phyloP scores from a whole-genome alignment of 92 coral and sea anemone species.

The Epizoanthus rinbou region DNA sequence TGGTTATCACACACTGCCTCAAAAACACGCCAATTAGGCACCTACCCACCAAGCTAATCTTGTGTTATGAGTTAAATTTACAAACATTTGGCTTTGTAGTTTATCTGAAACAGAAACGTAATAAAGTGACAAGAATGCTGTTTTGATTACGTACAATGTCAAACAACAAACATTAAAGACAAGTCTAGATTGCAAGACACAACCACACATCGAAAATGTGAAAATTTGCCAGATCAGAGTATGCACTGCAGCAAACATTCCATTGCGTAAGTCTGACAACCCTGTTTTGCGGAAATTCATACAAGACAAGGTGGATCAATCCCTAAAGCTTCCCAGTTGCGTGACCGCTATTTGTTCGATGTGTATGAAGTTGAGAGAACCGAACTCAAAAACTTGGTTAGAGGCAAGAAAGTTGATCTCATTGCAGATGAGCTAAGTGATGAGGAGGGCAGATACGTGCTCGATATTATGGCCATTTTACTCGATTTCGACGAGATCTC shows the following conservation, averaged over 20 bases:
- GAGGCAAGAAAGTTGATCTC: conserved; percentile 49
- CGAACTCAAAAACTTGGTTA: conserved; percentile 40
- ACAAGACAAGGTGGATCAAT: conserved; percentile 54
- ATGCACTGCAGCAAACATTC: conserved; percentile 65
- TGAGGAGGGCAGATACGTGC: conserved; percentile 6
- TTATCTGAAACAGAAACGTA: too few relatives aligned
- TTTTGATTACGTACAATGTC: too few relatives aligned
- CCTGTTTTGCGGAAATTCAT: conserved; percentile 45
- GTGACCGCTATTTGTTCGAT: conserved; percentile 62
- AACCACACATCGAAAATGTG: conserved; percentile 47
- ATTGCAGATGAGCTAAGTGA: conserved; percentile 66
- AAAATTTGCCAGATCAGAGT: conserved; percentile 63
- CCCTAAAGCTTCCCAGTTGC: conserved; percentile 56
- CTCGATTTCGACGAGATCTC: too few relatives aligned
- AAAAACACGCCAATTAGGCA: too few relatives aligned
- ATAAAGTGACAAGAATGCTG: too few relatives aligned
- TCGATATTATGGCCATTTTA: not conserved
- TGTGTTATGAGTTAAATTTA: too few relatives aligned
- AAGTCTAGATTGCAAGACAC: not conserved
- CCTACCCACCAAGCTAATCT: too few relatives aligned
- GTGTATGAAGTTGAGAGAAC: conserved; percentile 54
- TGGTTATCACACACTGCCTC: too few relatives aligned
- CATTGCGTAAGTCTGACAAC: conserved; percentile 64
- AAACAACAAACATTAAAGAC: conserved; percentile 56
- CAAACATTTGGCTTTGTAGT: too few relatives aligned